phyloP scores from a whole-genome alignment of 2,888 invertebrate genomes.

The Rotaria macrura region DNA sequence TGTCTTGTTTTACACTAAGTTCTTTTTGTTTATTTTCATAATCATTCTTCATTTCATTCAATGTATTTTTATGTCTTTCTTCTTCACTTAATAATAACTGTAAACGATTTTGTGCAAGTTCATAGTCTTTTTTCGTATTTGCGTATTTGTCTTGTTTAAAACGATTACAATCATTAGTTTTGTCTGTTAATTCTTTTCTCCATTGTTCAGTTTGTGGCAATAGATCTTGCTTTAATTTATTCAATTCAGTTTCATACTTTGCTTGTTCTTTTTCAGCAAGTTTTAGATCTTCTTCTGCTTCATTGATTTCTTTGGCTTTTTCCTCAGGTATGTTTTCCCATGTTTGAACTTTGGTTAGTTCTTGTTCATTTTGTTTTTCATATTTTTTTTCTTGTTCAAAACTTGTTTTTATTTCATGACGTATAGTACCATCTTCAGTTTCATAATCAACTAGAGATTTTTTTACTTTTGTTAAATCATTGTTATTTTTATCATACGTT shows the following conservation, averaged over 20 bases:
- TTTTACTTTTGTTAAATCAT: constrained; percentile 51
- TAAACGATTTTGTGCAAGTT: constrained; percentile 35
- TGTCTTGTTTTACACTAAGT: constrained; percentile 17
- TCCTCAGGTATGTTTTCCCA: constrained; percentile 62
- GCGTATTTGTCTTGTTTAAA: constrained; percentile 23
- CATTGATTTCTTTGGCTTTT: constrained; percentile 61
- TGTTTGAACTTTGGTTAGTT: constrained; percentile 56
- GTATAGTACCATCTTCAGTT: constrained; percentile 57
- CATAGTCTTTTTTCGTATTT: constrained; percentile 39
- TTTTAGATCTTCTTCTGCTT: constrained; percentile 49
- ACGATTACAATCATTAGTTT: constrained; percentile 39
- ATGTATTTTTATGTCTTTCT: constrained; percentile 16
- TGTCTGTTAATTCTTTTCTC: constrained; percentile 58
- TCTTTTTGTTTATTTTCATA: constrained; percentile 18
- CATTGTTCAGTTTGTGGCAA: constrained; percentile 45
- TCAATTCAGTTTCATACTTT: constrained; percentile 53
- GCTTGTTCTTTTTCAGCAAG: constrained; percentile 57
- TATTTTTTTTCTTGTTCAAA: constrained; percentile 63
- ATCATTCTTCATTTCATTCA: constrained; percentile 33
- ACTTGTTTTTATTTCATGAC: constrained; percentile 50
- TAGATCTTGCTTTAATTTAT: constrained; percentile 53
- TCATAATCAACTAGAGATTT: constrained; percentile 59
- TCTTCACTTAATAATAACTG: constrained; percentile 24
- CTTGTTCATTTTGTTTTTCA: constrained; percentile 57
- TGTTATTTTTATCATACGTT: constrained; percentile 56